Evolutionary conservation across 2,888 invertebrate genomes (phyloP), one percentile per base, ranked within the genome.

Genomic region (Clitarchus hookeri): DNA sequence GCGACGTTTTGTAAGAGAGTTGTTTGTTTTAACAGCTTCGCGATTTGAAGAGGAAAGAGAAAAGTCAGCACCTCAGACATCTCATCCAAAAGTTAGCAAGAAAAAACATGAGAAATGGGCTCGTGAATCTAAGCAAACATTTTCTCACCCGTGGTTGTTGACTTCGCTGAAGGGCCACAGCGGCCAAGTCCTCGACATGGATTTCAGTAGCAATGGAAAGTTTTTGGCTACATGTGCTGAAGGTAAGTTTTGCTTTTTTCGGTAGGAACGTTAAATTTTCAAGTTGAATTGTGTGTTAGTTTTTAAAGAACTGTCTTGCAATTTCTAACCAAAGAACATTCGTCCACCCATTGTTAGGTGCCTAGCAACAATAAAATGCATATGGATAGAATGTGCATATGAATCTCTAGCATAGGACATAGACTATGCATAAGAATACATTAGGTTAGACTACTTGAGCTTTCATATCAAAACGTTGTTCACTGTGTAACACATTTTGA

Each of bases 161-260:
- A 94, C 96, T 88, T 95, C 95, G 86, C 93, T 98, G 89, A 97
- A 97, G 91, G 97, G 97, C 23, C 97, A 98, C 91, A 95, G 95
- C 0, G 95, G 95, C 53, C 93, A 93, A 19, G 95, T 97, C 83
- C 92, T 95, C 27, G 95, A 96, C 89, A 94, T 97, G 91, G 96
- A 96, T 90, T 96, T 96, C 91, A 96, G 97, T 89, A 94, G 95
- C 87, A 97, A 97, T 92, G 97, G 96, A 89, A 98, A 97, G 92
- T 97, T 95, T 90, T 93, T 98, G 90, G 96, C 96, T 87, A 95
- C 96, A 87, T 95, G 96, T 90, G 95, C 96, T 89, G 96, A 96
- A 93, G 98, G 97, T 97, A 93, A 93, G 94, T 26, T 83, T 44
- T 16, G 44, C 53, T 48, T 6, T 48, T 36, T 36, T 36, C 4